Evolutionary conservation across 2,113 vertebrate genomes (phyloP).

Genomic region (Anhinga rufa): DNA sequence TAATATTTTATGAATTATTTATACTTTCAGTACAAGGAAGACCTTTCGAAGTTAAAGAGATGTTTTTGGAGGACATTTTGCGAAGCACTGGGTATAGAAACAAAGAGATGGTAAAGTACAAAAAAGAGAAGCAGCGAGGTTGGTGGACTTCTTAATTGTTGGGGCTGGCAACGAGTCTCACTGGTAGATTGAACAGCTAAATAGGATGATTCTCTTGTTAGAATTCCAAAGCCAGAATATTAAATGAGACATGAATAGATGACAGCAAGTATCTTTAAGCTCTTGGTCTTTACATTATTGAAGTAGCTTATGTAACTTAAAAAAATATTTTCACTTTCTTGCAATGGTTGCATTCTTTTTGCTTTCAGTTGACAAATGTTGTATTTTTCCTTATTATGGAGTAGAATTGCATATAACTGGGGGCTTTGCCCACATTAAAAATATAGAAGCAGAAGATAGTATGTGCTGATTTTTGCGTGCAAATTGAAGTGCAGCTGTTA

Average conservation of each 20-base stretch:
- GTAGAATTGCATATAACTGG: not conserved
- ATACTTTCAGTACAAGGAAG: slow-evolving; percentile 83
- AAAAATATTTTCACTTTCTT: not conserved
- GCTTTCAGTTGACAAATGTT: not conserved
- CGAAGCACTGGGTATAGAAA: slow-evolving; percentile 83
- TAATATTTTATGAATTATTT: not conserved
- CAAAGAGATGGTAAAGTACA: slow-evolving; percentile 83
- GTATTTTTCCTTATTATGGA: not conserved
- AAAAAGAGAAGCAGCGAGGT: slow-evolving; percentile 86
- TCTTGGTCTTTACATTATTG: not conserved
- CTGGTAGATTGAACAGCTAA: not conserved
- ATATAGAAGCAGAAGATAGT: not conserved
- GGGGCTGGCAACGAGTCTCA: not conserved
- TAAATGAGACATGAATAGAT: not conserved
- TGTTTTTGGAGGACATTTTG: slow-evolving; percentile 93
- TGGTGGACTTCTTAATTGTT: not conserved
- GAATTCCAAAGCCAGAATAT: not conserved
- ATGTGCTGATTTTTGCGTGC: not conserved
- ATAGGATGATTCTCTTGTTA: not conserved
- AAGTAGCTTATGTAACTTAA: not conserved
- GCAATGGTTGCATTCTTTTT: not conserved
- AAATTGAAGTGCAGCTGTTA: not conserved
- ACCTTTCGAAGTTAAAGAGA: slow-evolving; percentile 89
- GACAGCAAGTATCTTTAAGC: not conserved
- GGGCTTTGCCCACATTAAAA: not conserved